Evolutionary conservation across 2,888 invertebrate species (phyloP).

Genomic region (Tyria jacobaeae): DNA sequence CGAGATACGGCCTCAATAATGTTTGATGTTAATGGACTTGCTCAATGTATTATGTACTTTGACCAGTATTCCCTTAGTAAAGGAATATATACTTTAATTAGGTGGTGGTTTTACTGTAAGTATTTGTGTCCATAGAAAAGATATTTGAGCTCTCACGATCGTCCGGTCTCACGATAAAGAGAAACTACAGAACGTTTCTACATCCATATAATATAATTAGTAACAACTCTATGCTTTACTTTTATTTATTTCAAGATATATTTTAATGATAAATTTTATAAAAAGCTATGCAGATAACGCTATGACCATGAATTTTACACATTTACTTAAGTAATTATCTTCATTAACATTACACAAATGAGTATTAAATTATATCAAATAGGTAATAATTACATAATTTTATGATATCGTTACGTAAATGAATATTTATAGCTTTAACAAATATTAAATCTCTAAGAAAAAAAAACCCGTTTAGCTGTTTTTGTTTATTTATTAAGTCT

Average conservation of each 20-base stretch:
- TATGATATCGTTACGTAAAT: constrained; percentile 12
- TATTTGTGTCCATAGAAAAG: constrained; percentile 22
- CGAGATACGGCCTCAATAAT: constrained; percentile 78
- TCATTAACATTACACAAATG: constrained; percentile 11
- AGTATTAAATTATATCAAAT: constrained; percentile 17
- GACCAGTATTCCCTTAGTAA: constrained; percentile 33
- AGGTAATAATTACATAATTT: constrained; percentile 15
- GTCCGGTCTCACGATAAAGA: constrained; percentile 39
- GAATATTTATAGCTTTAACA: neutral
- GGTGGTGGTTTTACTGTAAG: too few species aligned
- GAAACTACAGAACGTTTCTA: constrained; percentile 38
- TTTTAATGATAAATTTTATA: constrained; percentile 19
- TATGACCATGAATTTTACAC: constrained; percentile 26
- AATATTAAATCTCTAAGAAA: constrained; percentile 24
- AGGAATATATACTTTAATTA: neutral
- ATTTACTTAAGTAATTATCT: constrained; percentile 21
- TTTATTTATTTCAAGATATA: constrained; percentile 22
- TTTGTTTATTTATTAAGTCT: constrained; percentile 72
- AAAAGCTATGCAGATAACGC: constrained; percentile 21
- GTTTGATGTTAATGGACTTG: constrained; percentile 78
- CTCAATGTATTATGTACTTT: constrained; percentile 56
- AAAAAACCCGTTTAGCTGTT: constrained; percentile 42
- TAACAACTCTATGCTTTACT: constrained; percentile 19
- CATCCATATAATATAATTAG: constrained; percentile 45
- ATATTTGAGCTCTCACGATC: constrained; percentile 20